These are phyloP conservation scores for Lepidonotus clava DNA, from an alignment of 2,888 invertebrate genomes.

Conservation along the genomic window DNA sequence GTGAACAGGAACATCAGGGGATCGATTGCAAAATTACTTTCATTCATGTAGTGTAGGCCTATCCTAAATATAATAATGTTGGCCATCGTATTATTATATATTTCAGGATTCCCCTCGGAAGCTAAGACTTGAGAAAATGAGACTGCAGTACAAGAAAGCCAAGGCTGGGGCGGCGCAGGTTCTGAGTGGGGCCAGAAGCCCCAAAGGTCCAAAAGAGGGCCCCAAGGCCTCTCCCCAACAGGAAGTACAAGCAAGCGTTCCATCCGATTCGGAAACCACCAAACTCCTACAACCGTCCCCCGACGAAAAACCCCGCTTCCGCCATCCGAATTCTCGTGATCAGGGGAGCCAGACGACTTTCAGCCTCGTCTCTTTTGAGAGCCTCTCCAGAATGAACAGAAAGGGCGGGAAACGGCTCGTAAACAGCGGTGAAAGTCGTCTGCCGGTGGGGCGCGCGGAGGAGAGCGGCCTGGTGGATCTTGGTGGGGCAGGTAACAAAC, in stretches of 20 bases:
- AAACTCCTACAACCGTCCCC: background rate
- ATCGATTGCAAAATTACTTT: no score
- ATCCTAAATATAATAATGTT: no score
- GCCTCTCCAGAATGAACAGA: no score
- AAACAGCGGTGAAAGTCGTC: no score
- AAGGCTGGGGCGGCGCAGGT: background rate
- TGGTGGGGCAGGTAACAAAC: no score
- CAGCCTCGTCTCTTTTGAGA: background rate
- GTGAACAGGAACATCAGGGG: no score
- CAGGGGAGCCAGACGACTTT: conserved; percentile 19
- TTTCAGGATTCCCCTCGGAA: background rate
- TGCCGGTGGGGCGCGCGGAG: no score
- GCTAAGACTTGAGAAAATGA: background rate
- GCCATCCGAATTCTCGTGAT: background rate
- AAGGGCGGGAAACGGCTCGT: no score
- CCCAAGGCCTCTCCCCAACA: background rate
- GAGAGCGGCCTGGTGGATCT: no score
- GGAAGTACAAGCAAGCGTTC: background rate
- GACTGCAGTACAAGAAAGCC: background rate
- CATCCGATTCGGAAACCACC: background rate
- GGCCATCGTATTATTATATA: no score
- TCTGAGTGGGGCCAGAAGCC: background rate
- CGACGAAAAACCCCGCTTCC: background rate
- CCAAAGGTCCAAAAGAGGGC: background rate
- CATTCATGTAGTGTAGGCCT: no score